These are phyloP conservation scores for Melitaea cinxia DNA, from an alignment of 1,140 invertebrate genomes.

Conservation along the genomic window DNA sequence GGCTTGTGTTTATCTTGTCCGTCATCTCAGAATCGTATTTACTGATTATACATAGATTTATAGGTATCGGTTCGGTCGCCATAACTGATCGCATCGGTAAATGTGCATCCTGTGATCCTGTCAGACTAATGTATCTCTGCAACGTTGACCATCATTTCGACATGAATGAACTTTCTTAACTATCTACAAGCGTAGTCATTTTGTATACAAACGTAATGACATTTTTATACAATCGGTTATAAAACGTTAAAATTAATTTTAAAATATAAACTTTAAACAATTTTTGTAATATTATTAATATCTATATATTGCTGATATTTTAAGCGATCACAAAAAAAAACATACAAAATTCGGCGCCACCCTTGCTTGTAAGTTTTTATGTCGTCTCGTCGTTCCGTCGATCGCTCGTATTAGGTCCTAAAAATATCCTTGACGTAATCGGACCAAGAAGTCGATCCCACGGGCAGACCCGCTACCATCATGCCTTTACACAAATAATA, in stretches of 20 bases:
- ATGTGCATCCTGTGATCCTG: conserved; percentile 38
- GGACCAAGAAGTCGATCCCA: conserved; percentile 61
- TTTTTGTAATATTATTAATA: neutral
- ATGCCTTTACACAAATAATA: conserved; percentile 62
- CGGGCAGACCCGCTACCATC: conserved; percentile 51
- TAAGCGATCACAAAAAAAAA: conserved; percentile 8
- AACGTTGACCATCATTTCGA: neutral
- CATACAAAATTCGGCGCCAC: conserved; percentile 54
- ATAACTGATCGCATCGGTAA: conserved; percentile 65
- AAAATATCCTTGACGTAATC: conserved; percentile 76
- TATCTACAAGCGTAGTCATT: too few species aligned
- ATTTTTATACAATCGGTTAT: too few species aligned
- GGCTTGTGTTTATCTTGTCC: conserved; percentile 74
- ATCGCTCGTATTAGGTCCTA: conserved; percentile 55
- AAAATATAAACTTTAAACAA: too few species aligned
- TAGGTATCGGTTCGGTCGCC: conserved; percentile 53
- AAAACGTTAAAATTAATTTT: too few species aligned
- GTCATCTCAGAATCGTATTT: conserved; percentile 66
- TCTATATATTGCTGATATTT: neutral
- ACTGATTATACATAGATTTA: conserved; percentile 53
- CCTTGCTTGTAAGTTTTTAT: conserved; percentile 67
- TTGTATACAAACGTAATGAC: too few species aligned
- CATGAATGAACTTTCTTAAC: neutral
- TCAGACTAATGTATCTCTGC: neutral
- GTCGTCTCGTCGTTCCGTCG: conserved; percentile 59